Evolutionary conservation across 2,888 invertebrate genomes (phyloP).

Genomic region (Gandaritis pyraliata): DNA sequence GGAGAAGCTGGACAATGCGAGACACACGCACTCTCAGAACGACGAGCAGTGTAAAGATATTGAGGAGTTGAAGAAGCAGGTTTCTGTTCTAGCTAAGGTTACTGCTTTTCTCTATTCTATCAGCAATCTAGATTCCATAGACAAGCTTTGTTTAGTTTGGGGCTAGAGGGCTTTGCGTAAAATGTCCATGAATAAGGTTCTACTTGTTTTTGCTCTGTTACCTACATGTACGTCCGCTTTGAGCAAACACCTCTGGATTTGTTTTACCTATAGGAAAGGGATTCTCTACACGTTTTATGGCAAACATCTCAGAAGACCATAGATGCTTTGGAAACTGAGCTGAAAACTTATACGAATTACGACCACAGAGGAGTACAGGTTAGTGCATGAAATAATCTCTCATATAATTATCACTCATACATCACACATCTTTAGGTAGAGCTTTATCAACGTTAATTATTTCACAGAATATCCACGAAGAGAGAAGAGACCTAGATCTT

Average conservation of each 20-base stretch:
- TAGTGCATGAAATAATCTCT: constrained; percentile 23
- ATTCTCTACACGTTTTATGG: constrained; percentile 86
- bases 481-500: constrained; percentile 81
- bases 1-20: constrained; percentile 65
- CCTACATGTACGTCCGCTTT: not conserved
- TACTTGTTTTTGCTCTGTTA: not conserved
- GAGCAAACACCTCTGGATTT: not conserved
- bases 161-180: no score
- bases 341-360: constrained; percentile 82
- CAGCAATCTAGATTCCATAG: no score
- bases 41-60: constrained; percentile 60
- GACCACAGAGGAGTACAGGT: constrained; percentile 63
- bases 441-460: not conserved
- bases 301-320: constrained; percentile 87
- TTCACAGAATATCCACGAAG: constrained; percentile 71
- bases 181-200: no score
- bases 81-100: constrained; percentile 67
- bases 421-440: no score
- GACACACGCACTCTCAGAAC: constrained; percentile 49
- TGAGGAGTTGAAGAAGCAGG: constrained; percentile 68
- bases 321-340: constrained; percentile 87
- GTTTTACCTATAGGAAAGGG: constrained; percentile 85
- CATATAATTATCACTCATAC: no score
- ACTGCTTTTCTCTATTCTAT: not conserved
- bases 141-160: no score